Percentiles rank a stretch among this genome's conserved stretches.
phyloP scores from a whole-genome alignment of 2,888 invertebrate genomes.

The Rutpela maculata region DNA sequence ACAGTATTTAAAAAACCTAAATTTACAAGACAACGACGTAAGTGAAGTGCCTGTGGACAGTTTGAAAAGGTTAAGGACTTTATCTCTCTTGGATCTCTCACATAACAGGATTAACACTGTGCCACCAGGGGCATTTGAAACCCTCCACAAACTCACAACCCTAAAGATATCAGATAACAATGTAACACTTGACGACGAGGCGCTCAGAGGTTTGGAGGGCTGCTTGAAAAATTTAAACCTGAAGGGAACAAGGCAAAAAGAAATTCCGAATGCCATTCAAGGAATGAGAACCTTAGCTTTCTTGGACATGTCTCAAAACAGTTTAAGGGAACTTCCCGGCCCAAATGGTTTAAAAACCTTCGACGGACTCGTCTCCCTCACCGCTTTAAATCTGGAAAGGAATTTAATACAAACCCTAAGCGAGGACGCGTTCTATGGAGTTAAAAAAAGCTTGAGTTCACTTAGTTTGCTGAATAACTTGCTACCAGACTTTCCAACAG shows the following conservation, averaged over 20 bases:
- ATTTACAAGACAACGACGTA: constrained; percentile 89
- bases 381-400: constrained; percentile 91
- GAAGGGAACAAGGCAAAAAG: constrained; percentile 89
- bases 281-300: constrained; percentile 89
- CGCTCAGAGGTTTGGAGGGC: constrained; percentile 87
- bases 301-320: constrained; percentile 92
- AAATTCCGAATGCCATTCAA: constrained; percentile 86
- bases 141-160: constrained; percentile 84
- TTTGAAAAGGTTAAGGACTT: constrained; percentile 80
- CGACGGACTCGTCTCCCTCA: constrained; percentile 87
- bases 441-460: constrained; percentile 89
- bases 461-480: constrained; percentile 92
- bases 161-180: constrained; percentile 93
- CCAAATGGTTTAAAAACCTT: constrained; percentile 80
- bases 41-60: constrained; percentile 86
- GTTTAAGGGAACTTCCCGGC: constrained; percentile 87
- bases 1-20: constrained; percentile 85
- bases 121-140: constrained; percentile 85
- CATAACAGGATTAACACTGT: constrained; percentile 85
- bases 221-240: constrained; percentile 92
- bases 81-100: constrained; percentile 89
- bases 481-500: constrained; percentile 89
- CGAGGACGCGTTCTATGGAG: constrained; percentile 86
- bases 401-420: constrained; percentile 89
- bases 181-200: constrained; percentile 81